Evolutionary conservation across 2,797 vertebrate species (phyloP), one percentile per base, ranked within the genome.

Genomic region (Lophotriccus pileatus): DNA sequence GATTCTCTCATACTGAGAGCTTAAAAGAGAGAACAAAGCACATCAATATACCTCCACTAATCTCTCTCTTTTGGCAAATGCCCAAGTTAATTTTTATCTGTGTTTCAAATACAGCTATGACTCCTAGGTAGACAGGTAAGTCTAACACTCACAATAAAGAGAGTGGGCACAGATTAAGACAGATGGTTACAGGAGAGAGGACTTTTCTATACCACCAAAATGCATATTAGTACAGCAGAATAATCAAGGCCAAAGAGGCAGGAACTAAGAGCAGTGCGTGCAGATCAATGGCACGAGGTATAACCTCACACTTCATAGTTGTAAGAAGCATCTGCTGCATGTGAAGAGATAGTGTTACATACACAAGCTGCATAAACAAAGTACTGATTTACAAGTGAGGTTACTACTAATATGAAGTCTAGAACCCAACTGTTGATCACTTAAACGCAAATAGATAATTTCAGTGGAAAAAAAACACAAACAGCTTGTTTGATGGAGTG

Each of bases 241-340:
- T 44, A 91, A 47, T 76, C 30, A 70, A 43, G 14, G 12, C 5
- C 2, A 1, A 44, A 69, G 66, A 62, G n/a, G 46, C 5, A 43
- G 23, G 30, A 79, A 73, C 44, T 16, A 34, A 67, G 36, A 70
- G 17, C 9, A 8, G 5, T 37, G 21, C 30, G 64, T 73, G 55
- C 25, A 68, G 59, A 85, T 14, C 10, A 64, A 56, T 5, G 19
- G 14, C 21, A 55, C 2, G 1, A 69, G 84, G 10, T 23, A 39
- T 8, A 76, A 41, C 20, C 41, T 75, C 59, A 50, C 28, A 21
- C 14, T 66, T 73, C 27, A 46, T 8, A 34, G 19, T 0, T 70
- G 24, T 69, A 69, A 72, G 49, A 82, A 56, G 9, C 1, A 0
- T 41, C 22, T 32, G 24, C 14, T 68, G 10, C 2, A 0, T 11